Evolutionary conservation across 2,888 invertebrate genomes (phyloP).

Genomic region (Oscheius onirici): DNA sequence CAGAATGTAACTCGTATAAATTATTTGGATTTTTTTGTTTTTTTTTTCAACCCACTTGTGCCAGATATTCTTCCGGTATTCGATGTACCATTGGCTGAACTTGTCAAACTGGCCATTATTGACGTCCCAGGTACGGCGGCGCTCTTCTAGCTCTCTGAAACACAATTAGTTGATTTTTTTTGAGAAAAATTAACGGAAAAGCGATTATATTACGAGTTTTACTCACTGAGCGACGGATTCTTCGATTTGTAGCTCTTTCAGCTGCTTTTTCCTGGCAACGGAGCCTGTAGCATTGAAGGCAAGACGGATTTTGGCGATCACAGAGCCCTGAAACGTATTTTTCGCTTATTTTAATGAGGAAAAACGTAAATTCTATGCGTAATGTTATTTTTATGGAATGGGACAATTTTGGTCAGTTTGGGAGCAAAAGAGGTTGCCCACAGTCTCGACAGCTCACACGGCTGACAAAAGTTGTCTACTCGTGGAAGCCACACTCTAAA

Average conservation of each 20-base stretch:
- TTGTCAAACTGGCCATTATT: conserved; percentile 69
- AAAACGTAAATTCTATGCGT: too few species aligned
- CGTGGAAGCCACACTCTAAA: too few species aligned
- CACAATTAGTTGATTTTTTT: background rate
- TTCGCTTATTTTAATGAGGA: too few species aligned
- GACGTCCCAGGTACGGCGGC: conserved; percentile 68
- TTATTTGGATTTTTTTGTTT: background rate
- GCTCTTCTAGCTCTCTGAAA: conserved; percentile 53
- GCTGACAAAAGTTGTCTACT: too few species aligned
- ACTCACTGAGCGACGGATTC: conserved; percentile 52
- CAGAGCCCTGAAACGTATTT: conserved; percentile 62
- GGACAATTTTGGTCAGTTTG: too few species aligned
- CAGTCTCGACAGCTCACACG: too few species aligned
- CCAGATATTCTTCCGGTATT: conserved; percentile 70
- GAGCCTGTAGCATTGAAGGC: conserved; percentile 69
- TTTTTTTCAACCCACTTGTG: conserved; percentile 65
- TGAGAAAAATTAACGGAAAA: background rate
- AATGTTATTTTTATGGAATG: too few species aligned
- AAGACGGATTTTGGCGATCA: conserved; percentile 70
- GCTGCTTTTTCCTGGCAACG: conserved; percentile 57
- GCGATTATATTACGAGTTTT: too few species aligned
- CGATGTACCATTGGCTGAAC: conserved; percentile 70
- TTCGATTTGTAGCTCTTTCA: conserved; percentile 69
- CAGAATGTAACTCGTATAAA: background rate
- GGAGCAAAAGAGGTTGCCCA: too few species aligned